Evolutionary conservation across 92 coral and sea anemone species (phyloP), one percentile per base, ranked within the genome.

Genomic region (Muricea muricata): DNA sequence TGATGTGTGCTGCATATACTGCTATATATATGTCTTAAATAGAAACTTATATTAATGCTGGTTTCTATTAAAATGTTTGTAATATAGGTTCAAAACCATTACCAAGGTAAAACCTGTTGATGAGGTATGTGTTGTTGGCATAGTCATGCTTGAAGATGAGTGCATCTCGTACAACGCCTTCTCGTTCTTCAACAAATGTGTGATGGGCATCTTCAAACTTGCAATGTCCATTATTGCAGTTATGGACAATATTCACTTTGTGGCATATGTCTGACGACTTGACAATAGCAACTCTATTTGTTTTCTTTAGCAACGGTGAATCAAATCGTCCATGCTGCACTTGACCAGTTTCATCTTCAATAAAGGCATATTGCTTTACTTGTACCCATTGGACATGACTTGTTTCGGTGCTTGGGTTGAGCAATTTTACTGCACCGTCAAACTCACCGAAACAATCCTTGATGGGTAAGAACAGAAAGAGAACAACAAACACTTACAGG

Each of bases 121-220:
- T 3, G 24, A n/a, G 70, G 21, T 63, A 63, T n/a, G 15, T 63
- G 21, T 63, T 63, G 70, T n/a, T 7, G 12, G 13, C 70, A 31
- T 10, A 63, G 21, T 63, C 21, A n/a, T 63, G 70, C 39, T 25
- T 63, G 21, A 3, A 63, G 24, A 25, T 63, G 31, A 63, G 70
- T 7, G 70, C 70, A 63, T 31, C 17, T 31, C 70, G 70, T 63
- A 7, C 70, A 63, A 63, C 39, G 4, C 70, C 70, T 63, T 25
- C 70, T 3, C 70, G 70, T n/a, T 63, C 70, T 15, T 63, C 70
- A 7, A 31, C 21, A n/a, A 63, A 63, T 29, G 70, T 63, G 70
- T n/a, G 70, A 63, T 63, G 39, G 33, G 33, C 70, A 31, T 63
- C 70, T 63, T 63, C 70, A 63, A 63, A 63, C 17, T 63, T 25